Evolutionary conservation across 23 tunicate genomes (phyloP).

Genomic region (Pegea sp.): DNA sequence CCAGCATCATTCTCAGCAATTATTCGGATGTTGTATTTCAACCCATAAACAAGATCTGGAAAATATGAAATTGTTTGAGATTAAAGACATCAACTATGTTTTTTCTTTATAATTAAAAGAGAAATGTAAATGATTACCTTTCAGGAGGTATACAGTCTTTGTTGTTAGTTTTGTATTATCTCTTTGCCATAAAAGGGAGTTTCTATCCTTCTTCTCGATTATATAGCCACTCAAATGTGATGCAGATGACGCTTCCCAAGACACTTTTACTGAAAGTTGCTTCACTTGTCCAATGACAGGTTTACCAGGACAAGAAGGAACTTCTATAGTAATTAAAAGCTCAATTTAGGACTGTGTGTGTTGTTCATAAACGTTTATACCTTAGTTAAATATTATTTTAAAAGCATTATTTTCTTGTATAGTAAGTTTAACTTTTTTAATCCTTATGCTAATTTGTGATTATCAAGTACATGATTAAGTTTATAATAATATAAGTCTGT

Average conservation of each 20-base stretch:
- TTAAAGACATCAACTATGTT: neutral
- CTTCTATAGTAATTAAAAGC: too few species aligned
- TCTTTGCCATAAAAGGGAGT: slow-evolving; percentile 87
- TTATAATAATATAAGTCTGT: too few species aligned
- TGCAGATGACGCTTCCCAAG: neutral
- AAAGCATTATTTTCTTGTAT: too few species aligned
- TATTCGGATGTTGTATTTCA: slow-evolving; percentile 83
- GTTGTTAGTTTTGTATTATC: slow-evolving; percentile 45
- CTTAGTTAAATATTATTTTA: too few species aligned
- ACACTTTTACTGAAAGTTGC: neutral
- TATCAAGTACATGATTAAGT: too few species aligned
- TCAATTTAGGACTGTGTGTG: too few species aligned
- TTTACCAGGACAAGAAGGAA: neutral
- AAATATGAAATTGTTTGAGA: neutral
- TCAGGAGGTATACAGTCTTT: slow-evolving; percentile 19
- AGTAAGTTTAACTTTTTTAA: too few species aligned
- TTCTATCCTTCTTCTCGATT: slow-evolving; percentile 50
- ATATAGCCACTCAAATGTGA: neutral
- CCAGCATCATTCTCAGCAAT: slow-evolving; percentile 90
- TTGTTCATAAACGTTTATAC: too few species aligned
- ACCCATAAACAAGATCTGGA: slow-evolving; percentile 54
- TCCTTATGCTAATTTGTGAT: too few species aligned
- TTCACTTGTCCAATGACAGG: neutral
- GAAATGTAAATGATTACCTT: slow-evolving; percentile 23
- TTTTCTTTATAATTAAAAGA: too few species aligned